Evolutionary conservation across 2,797 vertebrate species (phyloP).

Genomic region (Kryptolebias ocellatus): DNA sequence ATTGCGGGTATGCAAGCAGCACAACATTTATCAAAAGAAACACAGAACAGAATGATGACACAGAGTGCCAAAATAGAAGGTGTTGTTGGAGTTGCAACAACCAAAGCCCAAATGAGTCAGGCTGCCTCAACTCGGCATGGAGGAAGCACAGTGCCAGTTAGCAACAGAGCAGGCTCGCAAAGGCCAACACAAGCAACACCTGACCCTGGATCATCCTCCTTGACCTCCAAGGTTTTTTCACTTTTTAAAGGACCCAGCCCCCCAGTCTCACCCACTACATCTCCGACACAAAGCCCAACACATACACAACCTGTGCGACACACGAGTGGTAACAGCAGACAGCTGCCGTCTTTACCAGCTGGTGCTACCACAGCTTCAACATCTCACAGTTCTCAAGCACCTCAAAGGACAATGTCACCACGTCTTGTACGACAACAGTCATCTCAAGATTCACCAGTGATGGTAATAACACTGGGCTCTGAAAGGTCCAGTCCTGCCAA

Average conservation of each 20-base stretch:
- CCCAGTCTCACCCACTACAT: conserved; percentile 86
- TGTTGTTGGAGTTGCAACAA: conserved; percentile 77
- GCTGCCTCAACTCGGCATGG: conserved; percentile 72
- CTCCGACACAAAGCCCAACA: conserved; percentile 91
- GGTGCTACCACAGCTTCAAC: conserved; percentile 74
- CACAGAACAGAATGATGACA: conserved; percentile 86
- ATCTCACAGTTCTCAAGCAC: conserved; percentile 87
- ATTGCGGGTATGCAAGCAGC: conserved; percentile 90
- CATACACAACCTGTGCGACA: conserved; percentile 72
- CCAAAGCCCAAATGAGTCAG: conserved; percentile 73
- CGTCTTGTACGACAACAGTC: conserved; percentile 90
- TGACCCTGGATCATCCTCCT: conserved; percentile 74
- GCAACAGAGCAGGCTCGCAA: conserved; percentile 67
- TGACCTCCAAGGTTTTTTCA: conserved; percentile 86
- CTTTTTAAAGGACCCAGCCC: conserved; percentile 91
- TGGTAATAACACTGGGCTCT: conserved; percentile 90
- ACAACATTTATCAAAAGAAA: conserved; percentile 95
- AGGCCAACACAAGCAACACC: conserved; percentile 70
- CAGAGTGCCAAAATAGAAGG: conserved; percentile 85
- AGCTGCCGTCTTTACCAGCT: conserved; percentile 73
- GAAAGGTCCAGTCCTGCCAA: conserved; percentile 87
- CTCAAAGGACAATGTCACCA: conserved; percentile 84
- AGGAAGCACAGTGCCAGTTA: conserved; percentile 59
- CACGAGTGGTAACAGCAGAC: conserved; percentile 59
- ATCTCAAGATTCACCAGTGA: conserved; percentile 90